These are phyloP conservation scores for Melanotaenia pygmaea DNA, from an alignment of 2,797 vertebrate species.

Conservation along the genomic window DNA sequence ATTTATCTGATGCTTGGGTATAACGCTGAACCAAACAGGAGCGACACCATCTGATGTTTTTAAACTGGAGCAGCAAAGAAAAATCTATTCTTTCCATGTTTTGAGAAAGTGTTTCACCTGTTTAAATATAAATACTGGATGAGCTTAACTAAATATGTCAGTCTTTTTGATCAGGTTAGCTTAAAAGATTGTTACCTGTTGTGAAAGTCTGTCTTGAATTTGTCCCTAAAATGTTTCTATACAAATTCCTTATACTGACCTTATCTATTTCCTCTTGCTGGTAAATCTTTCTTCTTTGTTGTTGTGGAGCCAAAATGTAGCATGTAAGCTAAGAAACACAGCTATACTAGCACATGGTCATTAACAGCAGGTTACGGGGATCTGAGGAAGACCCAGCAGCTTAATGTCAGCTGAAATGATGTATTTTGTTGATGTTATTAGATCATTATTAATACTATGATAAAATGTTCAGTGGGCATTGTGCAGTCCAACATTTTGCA, in stretches of 20 bases:
- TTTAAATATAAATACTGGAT: neutral
- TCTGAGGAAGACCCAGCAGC: conserved; percentile 57
- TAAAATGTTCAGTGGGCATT: conserved; percentile 33
- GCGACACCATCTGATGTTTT: neutral
- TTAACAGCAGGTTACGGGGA: conserved; percentile 24
- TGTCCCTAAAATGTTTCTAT: conserved; percentile 17
- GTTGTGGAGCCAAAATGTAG: conserved; percentile 58
- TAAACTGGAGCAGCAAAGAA: neutral
- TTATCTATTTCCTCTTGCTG: neutral
- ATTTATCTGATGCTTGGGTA: conserved; percentile 12
- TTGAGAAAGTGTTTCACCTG: neutral
- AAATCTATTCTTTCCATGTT: conserved; percentile 16
- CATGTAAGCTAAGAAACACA: conserved; percentile 34
- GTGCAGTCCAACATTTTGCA: conserved; percentile 19
- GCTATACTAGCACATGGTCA: neutral
- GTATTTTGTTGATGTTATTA: conserved; percentile 25
- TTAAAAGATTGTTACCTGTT: conserved; percentile 15
- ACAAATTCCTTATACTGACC: conserved; percentile 6
- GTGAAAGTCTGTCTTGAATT: conserved; percentile 12
- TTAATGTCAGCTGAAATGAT: conserved; percentile 53
- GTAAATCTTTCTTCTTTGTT: neutral
- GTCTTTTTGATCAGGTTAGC: conserved; percentile 3
- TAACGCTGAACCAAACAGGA: conserved; percentile 10
- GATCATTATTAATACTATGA: conserved; percentile 16
- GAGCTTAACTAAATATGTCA: conserved; percentile 11